These are phyloP conservation scores for Dromas ardeola DNA, from an alignment of 2,113 vertebrate genomes.

Conservation along the genomic window DNA sequence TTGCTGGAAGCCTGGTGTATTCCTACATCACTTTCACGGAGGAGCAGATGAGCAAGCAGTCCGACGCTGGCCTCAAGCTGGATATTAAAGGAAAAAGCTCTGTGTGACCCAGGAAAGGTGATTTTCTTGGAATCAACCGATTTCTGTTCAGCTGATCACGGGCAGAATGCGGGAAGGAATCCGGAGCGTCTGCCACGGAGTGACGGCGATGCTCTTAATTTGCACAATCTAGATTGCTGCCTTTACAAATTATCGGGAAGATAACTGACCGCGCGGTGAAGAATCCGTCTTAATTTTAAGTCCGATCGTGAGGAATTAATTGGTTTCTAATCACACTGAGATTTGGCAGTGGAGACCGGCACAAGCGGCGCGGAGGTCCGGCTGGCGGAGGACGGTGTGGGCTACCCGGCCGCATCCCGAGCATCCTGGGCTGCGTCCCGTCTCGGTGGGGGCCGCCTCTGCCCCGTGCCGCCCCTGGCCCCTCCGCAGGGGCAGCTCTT, in stretches of 20 bases:
- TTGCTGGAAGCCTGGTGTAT: slow-evolving; percentile 95
- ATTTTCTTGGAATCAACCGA: not conserved
- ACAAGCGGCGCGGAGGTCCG: not conserved
- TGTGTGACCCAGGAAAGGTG: slow-evolving; percentile 63
- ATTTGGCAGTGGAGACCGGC: not conserved
- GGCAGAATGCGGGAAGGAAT: not conserved
- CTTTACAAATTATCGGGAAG: not conserved
- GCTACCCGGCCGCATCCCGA: not conserved
- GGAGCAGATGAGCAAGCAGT: slow-evolving; percentile 84
- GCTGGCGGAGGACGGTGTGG: not conserved
- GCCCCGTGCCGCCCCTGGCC: not conserved
- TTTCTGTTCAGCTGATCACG: not conserved
- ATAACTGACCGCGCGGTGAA: not conserved
- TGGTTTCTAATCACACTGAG: slow-evolving; percentile 30
- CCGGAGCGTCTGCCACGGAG: not conserved
- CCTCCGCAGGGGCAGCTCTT: not conserved
- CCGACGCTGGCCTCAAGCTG: slow-evolving; percentile 73
- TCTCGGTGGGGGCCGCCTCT: not conserved
- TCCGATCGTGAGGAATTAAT: slow-evolving; percentile 17
- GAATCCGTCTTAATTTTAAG: not conserved
- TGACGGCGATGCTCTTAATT: not conserved
- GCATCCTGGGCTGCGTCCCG: not conserved
- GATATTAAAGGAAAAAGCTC: slow-evolving; percentile 81
- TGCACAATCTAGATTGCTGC: slow-evolving; percentile 57
- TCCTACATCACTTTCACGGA: slow-evolving; percentile 94